These are phyloP conservation scores for Meghimatium bilineatum DNA, from an alignment of 2,888 invertebrate genomes.

Conservation along the genomic window DNA sequence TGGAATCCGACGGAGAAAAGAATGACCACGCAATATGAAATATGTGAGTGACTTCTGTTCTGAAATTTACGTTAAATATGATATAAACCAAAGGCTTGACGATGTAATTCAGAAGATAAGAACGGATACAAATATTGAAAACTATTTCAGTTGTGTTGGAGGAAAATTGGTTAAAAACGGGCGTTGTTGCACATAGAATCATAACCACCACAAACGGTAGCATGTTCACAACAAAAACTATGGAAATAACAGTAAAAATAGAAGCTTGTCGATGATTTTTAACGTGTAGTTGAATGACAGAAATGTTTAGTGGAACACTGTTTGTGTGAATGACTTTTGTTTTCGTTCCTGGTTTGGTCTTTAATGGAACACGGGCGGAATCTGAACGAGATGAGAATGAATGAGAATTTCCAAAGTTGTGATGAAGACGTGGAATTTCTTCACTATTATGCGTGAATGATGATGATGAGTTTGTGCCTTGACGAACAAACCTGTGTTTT, in stretches of 20 bases:
- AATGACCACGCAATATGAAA: constrained; percentile 39
- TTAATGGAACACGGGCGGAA: constrained; percentile 38
- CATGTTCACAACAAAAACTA: constrained; percentile 62
- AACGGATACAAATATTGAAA: constrained; percentile 65
- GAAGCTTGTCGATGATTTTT: constrained; percentile 61
- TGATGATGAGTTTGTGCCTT: constrained; percentile 49
- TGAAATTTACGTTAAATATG: constrained; percentile 58
- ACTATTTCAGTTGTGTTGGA: constrained; percentile 56
- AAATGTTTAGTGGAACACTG: constrained; percentile 32
- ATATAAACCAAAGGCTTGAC: constrained; percentile 68
- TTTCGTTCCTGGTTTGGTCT: constrained; percentile 37
- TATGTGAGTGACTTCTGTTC: constrained; percentile 54
- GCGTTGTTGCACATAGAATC: constrained; percentile 59
- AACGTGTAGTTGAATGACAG: constrained; percentile 45
- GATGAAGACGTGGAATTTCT: constrained; percentile 28
- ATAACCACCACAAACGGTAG: constrained; percentile 64
- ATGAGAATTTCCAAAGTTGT: constrained; percentile 13
- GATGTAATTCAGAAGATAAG: constrained; percentile 64
- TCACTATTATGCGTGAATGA: constrained; percentile 42
- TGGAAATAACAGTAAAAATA: constrained; percentile 65
- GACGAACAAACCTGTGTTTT: constrained; percentile 53
- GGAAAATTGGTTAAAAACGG: constrained; percentile 57
- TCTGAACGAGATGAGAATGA: constrained; percentile 32
- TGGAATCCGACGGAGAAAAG: not conserved
- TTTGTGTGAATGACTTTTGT: constrained; percentile 36